Base-by-base conservation (phyloP, 2,888 invertebrate genomes). In the Drosophila percnosoma region DNA sequence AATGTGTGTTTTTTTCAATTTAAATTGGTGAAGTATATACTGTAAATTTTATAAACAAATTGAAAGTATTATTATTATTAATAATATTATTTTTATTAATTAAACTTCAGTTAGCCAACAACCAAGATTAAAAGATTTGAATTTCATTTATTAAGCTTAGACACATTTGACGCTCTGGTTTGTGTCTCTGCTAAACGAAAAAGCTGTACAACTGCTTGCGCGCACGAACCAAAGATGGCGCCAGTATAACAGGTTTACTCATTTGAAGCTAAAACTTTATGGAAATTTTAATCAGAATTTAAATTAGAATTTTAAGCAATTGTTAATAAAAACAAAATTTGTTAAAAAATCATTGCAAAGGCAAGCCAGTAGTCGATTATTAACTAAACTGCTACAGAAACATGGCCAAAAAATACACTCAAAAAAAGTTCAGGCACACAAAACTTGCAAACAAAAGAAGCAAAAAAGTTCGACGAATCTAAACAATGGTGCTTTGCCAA, bases 381-480 rank as follows among this genome's bases (percentile, higher is more conserved):
- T 13, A 24, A 2, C 2, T 27, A 11, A 21, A 21, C 34, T 21
- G 31, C 1, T 6, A 51, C 7, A 49, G 10, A 21, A 21, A 13
- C 38, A 31, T 55, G 49, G 13, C 21, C 29, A 52, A 11, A 40
- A 15, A 61, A 49, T 29, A n/a, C 27, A 24, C 15, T 24, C 10
- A 24, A 31, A 54, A 52, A 52, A 77, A 53, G 70, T 69, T 45
- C 24, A 4, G 48, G n/a, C 13, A n/a, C 29, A 31, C 13, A 42
- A 55, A 80, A 80, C 49, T 82, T 75, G 65, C 11, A 10, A 24
- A 79, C 76, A 82, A 82, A 82, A 42, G 68, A 31, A 64, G 57
- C 34, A 62, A 71, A 45, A 45, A 73, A 81, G 65, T 73, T 78
- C n/a, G 24, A 27, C 21, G 34, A 57, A 77, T 70, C 69, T 36